phyloP scores from a whole-genome alignment of 2,888 invertebrate species.

The Acanthosepion pharaonis region DNA sequence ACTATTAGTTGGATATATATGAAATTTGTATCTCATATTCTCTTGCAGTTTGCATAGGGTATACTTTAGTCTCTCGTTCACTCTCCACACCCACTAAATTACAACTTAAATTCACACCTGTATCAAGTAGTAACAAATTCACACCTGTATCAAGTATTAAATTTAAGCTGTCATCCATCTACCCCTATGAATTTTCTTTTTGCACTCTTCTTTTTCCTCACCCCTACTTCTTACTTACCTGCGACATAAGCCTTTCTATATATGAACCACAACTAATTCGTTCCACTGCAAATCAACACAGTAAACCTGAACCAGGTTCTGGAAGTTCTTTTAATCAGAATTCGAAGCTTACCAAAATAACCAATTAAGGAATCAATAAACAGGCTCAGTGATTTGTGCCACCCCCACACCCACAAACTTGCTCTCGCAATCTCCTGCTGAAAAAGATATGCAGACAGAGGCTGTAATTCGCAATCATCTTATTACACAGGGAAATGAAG shows the following conservation, averaged over 20 bases:
- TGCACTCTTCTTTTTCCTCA: background rate
- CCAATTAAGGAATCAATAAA: slow-evolving; percentile 33
- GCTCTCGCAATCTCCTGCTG: background rate
- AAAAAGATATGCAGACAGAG: slow-evolving; percentile 22
- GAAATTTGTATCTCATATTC: too few relatives aligned
- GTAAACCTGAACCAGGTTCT: slow-evolving; percentile 20
- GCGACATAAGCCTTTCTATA: slow-evolving; percentile 7
- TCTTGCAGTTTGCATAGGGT: too few relatives aligned
- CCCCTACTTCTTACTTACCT: background rate
- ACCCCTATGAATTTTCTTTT: background rate
- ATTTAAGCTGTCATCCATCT: background rate
- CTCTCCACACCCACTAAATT: background rate
- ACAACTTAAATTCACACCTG: background rate
- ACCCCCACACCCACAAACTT: background rate
- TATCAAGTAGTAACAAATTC: background rate
- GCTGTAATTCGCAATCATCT: background rate
- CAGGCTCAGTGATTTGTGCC: background rate
- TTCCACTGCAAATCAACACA: background rate
- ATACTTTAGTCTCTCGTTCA: background rate
- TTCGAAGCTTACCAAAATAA: slow-evolving; percentile 11
- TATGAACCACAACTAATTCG: background rate
- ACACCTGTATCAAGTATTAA: background rate
- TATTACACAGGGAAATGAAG: background rate
- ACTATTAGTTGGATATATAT: too few relatives aligned
- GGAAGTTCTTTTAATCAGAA: slow-evolving; percentile 21